Base-by-base conservation (phyloP, 53 echinoderm and acorn worm genomes). In the Luidia sarsii region DNA sequence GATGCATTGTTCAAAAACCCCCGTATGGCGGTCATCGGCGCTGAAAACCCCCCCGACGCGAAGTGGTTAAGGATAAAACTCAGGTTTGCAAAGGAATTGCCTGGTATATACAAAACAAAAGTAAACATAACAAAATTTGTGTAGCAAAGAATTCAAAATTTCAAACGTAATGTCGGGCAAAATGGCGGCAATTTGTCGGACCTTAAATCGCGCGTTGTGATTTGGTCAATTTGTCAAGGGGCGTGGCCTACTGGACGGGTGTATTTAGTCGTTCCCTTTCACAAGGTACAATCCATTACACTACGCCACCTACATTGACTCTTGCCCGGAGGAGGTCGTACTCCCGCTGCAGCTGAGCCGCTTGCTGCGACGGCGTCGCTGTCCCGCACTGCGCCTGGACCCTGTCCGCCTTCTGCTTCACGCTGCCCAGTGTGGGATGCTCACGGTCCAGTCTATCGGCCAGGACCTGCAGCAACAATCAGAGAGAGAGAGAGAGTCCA, bases 271-370 rank as follows among this genome's bases (percentile, higher is more conserved):
- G n/a, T n/a, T n/a, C n/a, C n/a, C n/a, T n/a, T n/a, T n/a, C n/a
- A n/a, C n/a, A n/a, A n/a, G n/a, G 18, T 62, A 7, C 32, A 21
- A 37, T 50, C 7, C 7, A n/a, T 16, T 8, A 41, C 24, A 16
- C 34, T 33, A 9, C 34, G 4, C 66, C 69, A 65, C 75, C 15
- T 48, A 88, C 88, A 64, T 88, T 83, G 25, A 88, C 62, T 74
- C 77, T 81, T 22, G 80, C 71, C 39, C 50, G 60, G 13, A 87
- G 66, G 16, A 18, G 48, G 38, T 81, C 81, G 46, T 81, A 81
- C 1, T 87, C 81, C 14, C 71, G 69, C 62, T 70, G 63, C 30
- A 80, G 70, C 51, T 81, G 10, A 50, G 32, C 38, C 1, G 81
- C 63, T 57, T 81, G 64, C 46, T 63, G 35, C 24, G 70, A 1